A percentile compares a stretch with the other conserved stretches of the same genome.
These are phyloP conservation scores for Melanaphis sacchari DNA, from an alignment of 1,140 invertebrate species.

Conservation along the genomic window DNA sequence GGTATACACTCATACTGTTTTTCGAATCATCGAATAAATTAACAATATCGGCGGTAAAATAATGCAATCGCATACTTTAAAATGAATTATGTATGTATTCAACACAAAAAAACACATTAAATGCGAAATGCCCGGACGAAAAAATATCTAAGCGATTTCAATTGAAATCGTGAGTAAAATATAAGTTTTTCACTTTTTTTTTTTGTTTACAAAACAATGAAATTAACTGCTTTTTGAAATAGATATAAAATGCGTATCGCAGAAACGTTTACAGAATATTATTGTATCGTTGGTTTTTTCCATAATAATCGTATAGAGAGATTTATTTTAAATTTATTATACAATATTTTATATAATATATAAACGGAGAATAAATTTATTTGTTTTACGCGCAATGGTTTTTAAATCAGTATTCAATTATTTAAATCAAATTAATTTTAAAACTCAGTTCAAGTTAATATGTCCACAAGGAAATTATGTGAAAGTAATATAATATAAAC, in stretches of 20 bases:
- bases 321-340: conserved; percentile 5
- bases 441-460: background rate
- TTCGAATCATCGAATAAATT: conserved; percentile 13
- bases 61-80: background rate
- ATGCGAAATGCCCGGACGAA: background rate
- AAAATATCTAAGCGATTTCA: conserved; percentile 24
- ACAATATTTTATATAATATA: conserved; percentile 19
- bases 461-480: background rate
- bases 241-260: background rate
- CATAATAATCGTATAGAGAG: background rate
- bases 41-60: conserved; percentile 29
- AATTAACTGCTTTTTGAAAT: conserved; percentile 26
- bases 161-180: conserved; percentile 33
- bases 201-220: background rate
- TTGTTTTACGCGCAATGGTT: background rate
- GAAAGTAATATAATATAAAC: background rate
- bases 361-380: background rate
- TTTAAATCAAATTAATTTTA: background rate
- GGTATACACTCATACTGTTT: background rate
- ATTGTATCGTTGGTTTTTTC: background rate
- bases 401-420: background rate
- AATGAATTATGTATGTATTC: conserved; percentile 39
- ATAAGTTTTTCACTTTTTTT: background rate
- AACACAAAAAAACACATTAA: conserved; percentile 19
- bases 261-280: conserved; percentile 19